Conservation (phyloP, 2,888 invertebrate genomes). For the Gymnosoma rotundatum region DNA sequence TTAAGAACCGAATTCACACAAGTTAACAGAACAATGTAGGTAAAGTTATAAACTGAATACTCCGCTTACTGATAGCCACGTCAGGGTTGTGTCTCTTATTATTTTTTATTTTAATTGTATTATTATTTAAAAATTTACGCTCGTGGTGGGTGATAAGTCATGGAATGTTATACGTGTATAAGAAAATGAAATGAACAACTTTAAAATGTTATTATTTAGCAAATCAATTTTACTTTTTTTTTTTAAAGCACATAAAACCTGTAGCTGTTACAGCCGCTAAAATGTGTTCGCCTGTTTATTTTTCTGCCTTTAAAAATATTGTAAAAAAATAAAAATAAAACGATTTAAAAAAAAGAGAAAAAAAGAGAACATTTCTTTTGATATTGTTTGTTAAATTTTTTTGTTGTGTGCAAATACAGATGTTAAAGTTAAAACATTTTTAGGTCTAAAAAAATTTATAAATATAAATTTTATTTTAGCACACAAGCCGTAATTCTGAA, state of each 20-base stretch:
- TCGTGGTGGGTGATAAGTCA: slow-evolving; percentile 24
- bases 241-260: slow-evolving; percentile 22
- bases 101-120: slow-evolving; percentile 7
- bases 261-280: slow-evolving; percentile 33
- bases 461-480: background rate
- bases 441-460: background rate
- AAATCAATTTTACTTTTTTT: slow-evolving; percentile 38
- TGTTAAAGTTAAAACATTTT: slow-evolving; percentile 27
- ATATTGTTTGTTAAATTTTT: background rate
- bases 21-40: slow-evolving; percentile 24
- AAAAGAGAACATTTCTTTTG: background rate
- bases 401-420: slow-evolving; percentile 40
- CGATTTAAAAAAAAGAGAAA: background rate
- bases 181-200: slow-evolving; percentile 34
- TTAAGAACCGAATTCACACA: slow-evolving; percentile 21
- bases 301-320: background rate
- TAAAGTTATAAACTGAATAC: slow-evolving; percentile 35
- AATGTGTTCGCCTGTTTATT: slow-evolving; percentile 13
- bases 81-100: slow-evolving; percentile 37
- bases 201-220: slow-evolving; percentile 39
- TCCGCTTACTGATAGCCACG: slow-evolving; percentile 59
- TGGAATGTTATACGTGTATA: slow-evolving; percentile 11
- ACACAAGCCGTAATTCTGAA: no score
- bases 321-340: slow-evolving; percentile 24
- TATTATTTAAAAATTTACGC: slow-evolving; percentile 20